Percentiles rank a stretch among this genome's conserved stretches.
Evolutionary conservation across 2,888 invertebrate species (phyloP).

Genomic region (Orthosia incerta): DNA sequence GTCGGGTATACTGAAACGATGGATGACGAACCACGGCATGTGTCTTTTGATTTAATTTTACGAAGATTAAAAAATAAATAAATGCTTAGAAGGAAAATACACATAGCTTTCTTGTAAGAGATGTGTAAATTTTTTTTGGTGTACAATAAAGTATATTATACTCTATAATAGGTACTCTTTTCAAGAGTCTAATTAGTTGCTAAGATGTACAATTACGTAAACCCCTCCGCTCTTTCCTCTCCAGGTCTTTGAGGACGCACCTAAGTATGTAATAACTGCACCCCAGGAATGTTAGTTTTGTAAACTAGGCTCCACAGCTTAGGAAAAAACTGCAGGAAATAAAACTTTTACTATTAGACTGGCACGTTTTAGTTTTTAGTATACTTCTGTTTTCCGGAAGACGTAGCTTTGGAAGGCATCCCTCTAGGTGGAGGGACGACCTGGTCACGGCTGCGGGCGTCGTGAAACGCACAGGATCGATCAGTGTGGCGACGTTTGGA

Average conservation of each 20-base stretch:
- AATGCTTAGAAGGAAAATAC: no score
- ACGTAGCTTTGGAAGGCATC: no score
- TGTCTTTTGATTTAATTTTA: not conserved
- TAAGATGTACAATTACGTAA: slow-evolving; percentile 54
- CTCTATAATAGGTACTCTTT: not conserved
- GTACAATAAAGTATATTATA: no score
- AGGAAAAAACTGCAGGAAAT: slow-evolving; percentile 68
- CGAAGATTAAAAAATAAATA: not conserved
- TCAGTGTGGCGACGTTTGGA: no score
- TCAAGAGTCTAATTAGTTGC: slow-evolving; percentile 43
- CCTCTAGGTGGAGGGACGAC: no score
- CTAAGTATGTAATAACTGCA: slow-evolving; percentile 76
- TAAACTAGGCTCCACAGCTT: slow-evolving; percentile 70
- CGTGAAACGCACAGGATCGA: no score
- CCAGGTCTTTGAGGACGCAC: slow-evolving; percentile 57
- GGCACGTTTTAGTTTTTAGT: not conserved
- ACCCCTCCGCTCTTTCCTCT: slow-evolving; percentile 40
- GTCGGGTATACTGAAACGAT: not conserved
- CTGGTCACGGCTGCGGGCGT: no score
- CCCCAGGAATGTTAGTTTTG: slow-evolving; percentile 66
- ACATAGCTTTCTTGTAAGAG: no score
- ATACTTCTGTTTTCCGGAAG: no score
- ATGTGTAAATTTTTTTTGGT: no score
- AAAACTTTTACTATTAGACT: slow-evolving; percentile 64
- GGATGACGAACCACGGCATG: not conserved